Base-by-base conservation (phyloP, 2,888 invertebrate genomes). In the Gastracanthus pulcherrimus region DNA sequence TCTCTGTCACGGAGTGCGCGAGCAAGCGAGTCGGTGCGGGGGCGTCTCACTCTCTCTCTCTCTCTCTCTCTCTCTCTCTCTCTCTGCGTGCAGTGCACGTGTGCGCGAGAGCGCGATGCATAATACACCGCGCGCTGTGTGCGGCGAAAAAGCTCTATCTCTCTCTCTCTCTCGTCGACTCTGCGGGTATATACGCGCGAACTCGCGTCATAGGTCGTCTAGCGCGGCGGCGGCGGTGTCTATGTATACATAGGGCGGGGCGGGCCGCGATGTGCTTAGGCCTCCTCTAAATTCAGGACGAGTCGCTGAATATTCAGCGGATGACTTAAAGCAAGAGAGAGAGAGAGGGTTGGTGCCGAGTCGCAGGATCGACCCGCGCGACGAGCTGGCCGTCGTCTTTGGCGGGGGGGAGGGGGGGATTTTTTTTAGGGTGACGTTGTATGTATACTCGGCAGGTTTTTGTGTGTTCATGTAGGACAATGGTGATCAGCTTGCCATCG, bases 211-310 rank as follows among this genome's bases (percentile, higher is more conserved):
- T 31, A 23, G 13, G 31, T 9, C 23, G 16, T 0, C 51, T 1
- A 16, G 7, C 31, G 6, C 3, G 7, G 34, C 51, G 6, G 6
- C 64, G 13, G 16, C 9, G 66, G 23, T 16, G n/a, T 23, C n/a
- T 26, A 55, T 58, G 55, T 38, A 70, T 70, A 48, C 19, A 58
- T 16, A 41, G 11, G n/a, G n/a, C n/a, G n/a, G n/a, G n/a, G n/a
- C n/a, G n/a, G n/a, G n/a, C n/a, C n/a, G n/a, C n/a, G n/a, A n/a
- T n/a, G n/a, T n/a, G n/a, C 36, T 66, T 74, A 69, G 74, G 69
- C 69, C 75, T 80, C 75, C 51, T 60, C 69, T 48, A 31, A 74
- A 80, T 75, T 75, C 75, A 67, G 72, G 78, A 66, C 78, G 72
- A 72, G 51, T 41, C 55, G 60, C 67, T 74, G 78, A 78, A 71